Base-by-base conservation (phyloP, 2,113 vertebrate species). In the Xyrauchen texanus region DNA sequence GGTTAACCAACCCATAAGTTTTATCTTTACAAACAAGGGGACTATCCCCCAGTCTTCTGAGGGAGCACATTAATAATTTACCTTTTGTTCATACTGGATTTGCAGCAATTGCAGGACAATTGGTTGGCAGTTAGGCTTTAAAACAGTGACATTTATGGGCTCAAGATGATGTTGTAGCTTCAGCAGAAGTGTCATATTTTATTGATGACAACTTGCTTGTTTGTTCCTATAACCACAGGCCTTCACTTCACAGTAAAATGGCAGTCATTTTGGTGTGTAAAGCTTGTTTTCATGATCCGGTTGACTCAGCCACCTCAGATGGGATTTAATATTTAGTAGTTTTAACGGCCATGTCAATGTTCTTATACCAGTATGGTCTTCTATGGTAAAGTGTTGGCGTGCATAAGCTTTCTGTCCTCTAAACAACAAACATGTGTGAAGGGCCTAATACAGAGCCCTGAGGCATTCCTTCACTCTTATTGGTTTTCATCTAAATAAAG, bases 61-160 rank as follows among this genome's bases (percentile, higher is more conserved):
- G 16, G 52, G 16, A 76, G 4, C 12, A 74, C 67, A 78, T 92
- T 80, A 90, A 90, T 90, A 84, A 92, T 93, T 88, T 64, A 91
- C 57, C 83, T 42, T 79, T 11, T 53, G 2, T 57, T 86, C 81
- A 79, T 80, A 86, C 80, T 83, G 83, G 82, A 75, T 83, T 84
- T 87, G 58, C 84, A 80, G 21, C 21, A 34, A 82, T 86, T 81
- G 79, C 75, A 16, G 86, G 82, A 86, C 86, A 85, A 85, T 87
- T 85, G 75, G 78, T 90, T 88, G 81, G 62, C 79, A 80, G 21
- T 85, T 83, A 85, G 70, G 72, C 73, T 82, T 82, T 86, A 4
- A 62, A 85, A 65, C 9, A 34, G 21, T 51, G 69, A 69, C 8
- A 42, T 42, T 79, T 68, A 79, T n/a, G 68, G 65, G 79, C 79